These are phyloP conservation scores for Orthosia gracilis DNA, from an alignment of 2,888 invertebrate genomes.

Conservation along the genomic window DNA sequence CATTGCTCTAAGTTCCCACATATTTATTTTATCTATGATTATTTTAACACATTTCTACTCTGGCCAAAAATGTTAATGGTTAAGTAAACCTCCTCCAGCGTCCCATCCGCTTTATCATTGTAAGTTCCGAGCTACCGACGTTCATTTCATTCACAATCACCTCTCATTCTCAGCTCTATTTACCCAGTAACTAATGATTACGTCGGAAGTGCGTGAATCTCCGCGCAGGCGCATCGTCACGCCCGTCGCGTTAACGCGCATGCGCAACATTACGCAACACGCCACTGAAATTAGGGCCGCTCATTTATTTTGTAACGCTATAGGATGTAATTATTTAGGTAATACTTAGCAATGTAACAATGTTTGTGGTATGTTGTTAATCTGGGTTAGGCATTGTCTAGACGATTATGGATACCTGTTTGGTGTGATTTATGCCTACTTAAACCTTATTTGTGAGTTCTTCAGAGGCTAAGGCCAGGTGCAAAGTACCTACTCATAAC, in stretches of 20 bases:
- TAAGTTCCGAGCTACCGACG: too few relatives aligned
- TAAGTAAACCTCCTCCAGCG: too few relatives aligned
- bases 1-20: too few relatives aligned
- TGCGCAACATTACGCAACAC: constrained; percentile 60
- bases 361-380: constrained; percentile 5
- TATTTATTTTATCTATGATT: too few relatives aligned
- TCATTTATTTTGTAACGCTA: constrained; percentile 64
- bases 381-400: constrained; percentile 35
- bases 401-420: constrained; percentile 9
- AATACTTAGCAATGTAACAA: constrained; percentile 34
- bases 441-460: too few relatives aligned
- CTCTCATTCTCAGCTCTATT: constrained; percentile 47
- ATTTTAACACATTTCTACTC: too few relatives aligned
- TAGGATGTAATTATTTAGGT: constrained; percentile 55
- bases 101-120: too few relatives aligned
- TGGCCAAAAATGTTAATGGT: too few relatives aligned
- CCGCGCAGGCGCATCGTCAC: constrained; percentile 57
- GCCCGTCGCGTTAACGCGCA: constrained; percentile 50
- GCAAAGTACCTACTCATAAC: too few relatives aligned
- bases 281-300: constrained; percentile 51
- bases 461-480: too few relatives aligned
- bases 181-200: constrained; percentile 54
- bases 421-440: background rate
- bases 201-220: constrained; percentile 70
- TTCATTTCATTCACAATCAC: constrained; percentile 20